These are phyloP conservation scores for Pantelozetes paolii DNA, from an alignment of 2,888 invertebrate genomes.

Conservation along the genomic window DNA sequence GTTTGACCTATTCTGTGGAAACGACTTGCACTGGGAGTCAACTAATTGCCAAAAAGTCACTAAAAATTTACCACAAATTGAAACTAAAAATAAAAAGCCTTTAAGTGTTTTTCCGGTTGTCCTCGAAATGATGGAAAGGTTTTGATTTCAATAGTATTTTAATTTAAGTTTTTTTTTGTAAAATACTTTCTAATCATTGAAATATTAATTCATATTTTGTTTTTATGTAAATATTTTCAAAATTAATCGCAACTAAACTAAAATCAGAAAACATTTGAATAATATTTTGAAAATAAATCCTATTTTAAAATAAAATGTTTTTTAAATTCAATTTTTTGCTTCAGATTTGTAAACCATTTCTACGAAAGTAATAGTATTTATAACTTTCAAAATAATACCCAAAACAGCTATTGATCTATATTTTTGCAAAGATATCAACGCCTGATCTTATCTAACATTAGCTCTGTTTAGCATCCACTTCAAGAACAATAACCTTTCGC, in stretches of 20 bases:
- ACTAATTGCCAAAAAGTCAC: slow-evolving; percentile 40
- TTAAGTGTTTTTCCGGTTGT: slow-evolving; percentile 41
- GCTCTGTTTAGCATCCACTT: neutral
- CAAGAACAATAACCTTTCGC: slow-evolving; percentile 24
- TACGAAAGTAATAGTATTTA: no score
- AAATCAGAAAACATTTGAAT: neutral
- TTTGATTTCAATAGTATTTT: slow-evolving; percentile 30
- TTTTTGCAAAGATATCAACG: neutral
- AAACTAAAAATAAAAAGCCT: slow-evolving; percentile 38
- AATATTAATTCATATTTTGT: neutral
- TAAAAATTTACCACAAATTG: slow-evolving; percentile 35
- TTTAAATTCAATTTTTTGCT: neutral
- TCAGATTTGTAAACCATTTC: neutral
- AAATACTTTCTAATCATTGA: slow-evolving; percentile 1
- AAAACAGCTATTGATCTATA: neutral
- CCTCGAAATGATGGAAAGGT: slow-evolving; percentile 42
- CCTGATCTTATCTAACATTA: neutral
- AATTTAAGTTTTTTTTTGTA: neutral
- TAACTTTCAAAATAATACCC: neutral
- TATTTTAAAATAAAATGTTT: neutral
- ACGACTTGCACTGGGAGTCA: slow-evolving; percentile 42
- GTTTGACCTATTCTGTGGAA: slow-evolving; percentile 42
- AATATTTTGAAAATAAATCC: neutral
- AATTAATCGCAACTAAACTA: neutral
- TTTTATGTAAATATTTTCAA: neutral